phyloP scores from a whole-genome alignment of 2,113 vertebrate genomes.

The Dissostichus mawsoni region DNA sequence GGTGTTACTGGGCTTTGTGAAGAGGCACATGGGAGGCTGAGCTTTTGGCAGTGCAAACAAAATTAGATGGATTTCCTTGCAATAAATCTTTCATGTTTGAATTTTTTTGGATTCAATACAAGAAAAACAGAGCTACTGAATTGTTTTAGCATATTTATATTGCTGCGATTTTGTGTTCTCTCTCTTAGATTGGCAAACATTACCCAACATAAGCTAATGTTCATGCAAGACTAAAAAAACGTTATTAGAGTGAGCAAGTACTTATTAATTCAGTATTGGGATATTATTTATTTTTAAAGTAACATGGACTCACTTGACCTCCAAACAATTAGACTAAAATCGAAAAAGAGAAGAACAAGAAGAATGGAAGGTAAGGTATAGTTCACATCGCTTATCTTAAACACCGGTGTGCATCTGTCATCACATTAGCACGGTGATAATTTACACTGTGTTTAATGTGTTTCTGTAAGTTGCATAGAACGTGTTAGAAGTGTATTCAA shows the following conservation, averaged over 20 bases:
- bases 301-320: no score
- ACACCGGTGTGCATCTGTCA: not conserved
- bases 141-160: not conserved
- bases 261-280: no score
- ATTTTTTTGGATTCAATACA: not conserved
- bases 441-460: not conserved
- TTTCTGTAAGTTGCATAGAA: not conserved
- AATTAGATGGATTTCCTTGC: slow-evolving; percentile 16
- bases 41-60: slow-evolving; percentile 25
- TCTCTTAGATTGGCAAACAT: no score
- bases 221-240: no score
- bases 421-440: not conserved
- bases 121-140: not conserved
- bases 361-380: not conserved
- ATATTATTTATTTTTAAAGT: no score
- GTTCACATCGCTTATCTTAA: not conserved
- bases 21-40: slow-evolving; percentile 17
- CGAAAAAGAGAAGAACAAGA: no score
- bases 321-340: no score
- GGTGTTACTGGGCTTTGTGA: slow-evolving; percentile 20
- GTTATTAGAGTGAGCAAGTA: no score
- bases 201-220: no score
- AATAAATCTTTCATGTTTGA: slow-evolving; percentile 43
- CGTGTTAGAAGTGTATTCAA: not conserved
- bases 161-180: not conserved